Evolutionary conservation across 2,113 vertebrate genomes (phyloP).

Genomic region (Rallus limicola): DNA sequence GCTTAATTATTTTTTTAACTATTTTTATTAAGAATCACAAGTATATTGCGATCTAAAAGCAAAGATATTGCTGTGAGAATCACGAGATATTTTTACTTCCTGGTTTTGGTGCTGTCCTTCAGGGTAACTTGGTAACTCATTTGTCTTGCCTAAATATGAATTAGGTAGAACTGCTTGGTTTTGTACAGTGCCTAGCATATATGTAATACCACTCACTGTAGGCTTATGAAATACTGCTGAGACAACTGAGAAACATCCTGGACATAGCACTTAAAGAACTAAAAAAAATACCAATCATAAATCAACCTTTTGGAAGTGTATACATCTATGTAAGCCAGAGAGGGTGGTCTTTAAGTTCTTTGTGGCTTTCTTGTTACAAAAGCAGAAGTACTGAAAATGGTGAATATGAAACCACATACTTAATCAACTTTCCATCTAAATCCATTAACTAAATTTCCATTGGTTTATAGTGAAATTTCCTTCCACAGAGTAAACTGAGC

Average conservation of each 20-base stretch:
- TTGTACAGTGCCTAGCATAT: fast-evolving
- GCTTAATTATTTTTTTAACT: neutral
- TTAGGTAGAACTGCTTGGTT: neutral
- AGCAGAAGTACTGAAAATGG: neutral
- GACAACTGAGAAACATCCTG: neutral
- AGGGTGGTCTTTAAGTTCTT: neutral
- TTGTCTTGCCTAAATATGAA: neutral
- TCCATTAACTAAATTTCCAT: neutral
- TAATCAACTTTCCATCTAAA: neutral
- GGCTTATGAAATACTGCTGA: neutral
- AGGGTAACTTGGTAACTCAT: neutral
- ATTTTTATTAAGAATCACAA: neutral
- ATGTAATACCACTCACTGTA: neutral
- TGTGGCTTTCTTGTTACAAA: neutral
- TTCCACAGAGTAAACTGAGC: neutral
- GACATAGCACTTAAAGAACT: neutral
- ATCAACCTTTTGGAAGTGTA: neutral
- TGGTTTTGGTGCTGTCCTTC: neutral
- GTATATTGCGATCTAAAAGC: neutral
- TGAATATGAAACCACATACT: neutral
- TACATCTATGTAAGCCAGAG: neutral
- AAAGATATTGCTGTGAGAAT: neutral
- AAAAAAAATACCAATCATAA: neutral
- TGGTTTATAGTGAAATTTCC: neutral
- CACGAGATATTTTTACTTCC: neutral